Evolutionary conservation across 1,140 invertebrate genomes (phyloP), one percentile per base, ranked within the genome.

Genomic region (Ectropis grisescens): DNA sequence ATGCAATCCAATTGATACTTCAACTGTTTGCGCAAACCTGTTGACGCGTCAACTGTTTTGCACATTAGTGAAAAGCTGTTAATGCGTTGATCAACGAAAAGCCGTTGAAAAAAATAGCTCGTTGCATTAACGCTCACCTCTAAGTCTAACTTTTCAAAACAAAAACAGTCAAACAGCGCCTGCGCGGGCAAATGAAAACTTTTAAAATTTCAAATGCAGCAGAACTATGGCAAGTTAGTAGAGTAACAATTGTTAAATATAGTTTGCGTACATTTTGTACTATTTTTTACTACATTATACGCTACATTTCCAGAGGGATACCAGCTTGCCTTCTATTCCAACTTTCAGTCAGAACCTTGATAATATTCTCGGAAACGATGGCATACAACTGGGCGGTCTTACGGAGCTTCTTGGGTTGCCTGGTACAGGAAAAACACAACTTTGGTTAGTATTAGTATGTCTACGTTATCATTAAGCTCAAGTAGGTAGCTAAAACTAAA

Each of bases 371-470:
- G 70, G 60, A 1, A 86, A 85, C 47, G 88, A 89, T 46, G 91
- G 92, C 15, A 67, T 94, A 33, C 82, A 85, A 11, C 64, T 89
- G 23, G 82, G 85, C 33, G 84, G 80, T 40, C 79, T 94, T 13
- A 91, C 88, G 35, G 92, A 94, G 83, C 54, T 95, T 13, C 87
- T 87, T 69, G 93, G 93, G 13, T 83, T 86, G 34, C 88, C 90
- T 26, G 91, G 91, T 12, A 81, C 86, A 48, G 93, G 91, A 31
- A 94, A 94, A 86, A 93, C 92, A 38, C 92, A 94, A 71, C 59
- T 94, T 29, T 91, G 91, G 91, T 93, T 82, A 64, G 57, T 43
- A 26, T 13, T 11, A n/a, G n/a, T n/a, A n/a, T n/a, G n/a, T n/a
- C n/a, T n/a, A n/a, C n/a, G n/a, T 40, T 37, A 30, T 33, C n/a